A percentile compares a stretch with the other conserved stretches of the same genome.
Conservation (phyloP, 2,797 vertebrate genomes). For the Poecilia gillii region DNA sequence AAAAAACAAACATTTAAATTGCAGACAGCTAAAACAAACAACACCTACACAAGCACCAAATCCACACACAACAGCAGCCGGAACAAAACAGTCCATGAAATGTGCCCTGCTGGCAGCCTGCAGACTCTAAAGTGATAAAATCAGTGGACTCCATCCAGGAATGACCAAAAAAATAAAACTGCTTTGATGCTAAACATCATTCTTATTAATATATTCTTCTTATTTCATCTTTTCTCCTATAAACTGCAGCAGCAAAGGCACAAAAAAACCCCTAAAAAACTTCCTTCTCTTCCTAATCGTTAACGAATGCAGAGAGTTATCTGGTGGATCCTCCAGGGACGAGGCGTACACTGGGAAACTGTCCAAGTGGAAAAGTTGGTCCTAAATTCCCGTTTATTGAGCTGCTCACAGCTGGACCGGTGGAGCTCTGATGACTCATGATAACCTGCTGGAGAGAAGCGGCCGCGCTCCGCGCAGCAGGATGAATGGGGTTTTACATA, state of each 20-base stretch:
- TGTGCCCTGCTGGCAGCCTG: slow-evolving; percentile 18
- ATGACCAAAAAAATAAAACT: slow-evolving; percentile 2
- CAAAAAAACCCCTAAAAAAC: neutral
- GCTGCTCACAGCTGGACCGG: slow-evolving; percentile 5
- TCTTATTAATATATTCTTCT: neutral
- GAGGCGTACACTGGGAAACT: slow-evolving; percentile 21
- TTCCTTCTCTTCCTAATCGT: slow-evolving; percentile 12
- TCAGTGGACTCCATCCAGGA: slow-evolving; percentile 6
- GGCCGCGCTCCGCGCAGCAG: slow-evolving; percentile 6
- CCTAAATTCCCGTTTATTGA: slow-evolving; percentile 23
- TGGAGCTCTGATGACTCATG: slow-evolving; percentile 50
- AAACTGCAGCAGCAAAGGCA: neutral
- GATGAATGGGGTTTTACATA: slow-evolving; percentile 22
- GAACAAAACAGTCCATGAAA: slow-evolving; percentile 30
- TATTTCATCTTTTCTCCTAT: neutral
- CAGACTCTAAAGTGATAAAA: slow-evolving; percentile 24
- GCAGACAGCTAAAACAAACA: slow-evolving; percentile 15
- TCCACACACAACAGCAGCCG: slow-evolving; percentile 13
- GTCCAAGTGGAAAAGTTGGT: slow-evolving; percentile 37
- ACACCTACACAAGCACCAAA: slow-evolving; percentile 17
- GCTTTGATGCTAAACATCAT: neutral
- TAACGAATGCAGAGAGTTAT: slow-evolving; percentile 28
- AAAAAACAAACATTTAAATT: slow-evolving; percentile 11
- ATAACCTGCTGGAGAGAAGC: slow-evolving; percentile 34
- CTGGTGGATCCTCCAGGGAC: slow-evolving; percentile 20